Conservation (phyloP, 2,888 invertebrate species). For the Phortica okadai region DNA sequence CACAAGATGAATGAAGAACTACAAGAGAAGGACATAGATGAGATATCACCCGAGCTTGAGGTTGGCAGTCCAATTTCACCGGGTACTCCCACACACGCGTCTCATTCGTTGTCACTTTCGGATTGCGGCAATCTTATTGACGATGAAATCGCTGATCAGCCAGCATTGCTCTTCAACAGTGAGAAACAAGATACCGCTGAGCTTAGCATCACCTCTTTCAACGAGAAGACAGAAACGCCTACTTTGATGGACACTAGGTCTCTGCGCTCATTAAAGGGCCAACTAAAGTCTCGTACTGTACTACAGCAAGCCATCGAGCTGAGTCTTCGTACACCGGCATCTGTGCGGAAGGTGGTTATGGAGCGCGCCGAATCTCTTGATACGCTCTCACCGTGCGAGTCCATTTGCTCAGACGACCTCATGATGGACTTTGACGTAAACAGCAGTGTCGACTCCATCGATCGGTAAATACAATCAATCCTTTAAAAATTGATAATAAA, state of each 20-base stretch:
- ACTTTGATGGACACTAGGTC: conserved; percentile 75
- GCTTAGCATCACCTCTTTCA: conserved; percentile 61
- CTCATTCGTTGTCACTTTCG: conserved; percentile 87
- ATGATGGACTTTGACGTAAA: conserved; percentile 89
- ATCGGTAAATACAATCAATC: conserved; percentile 59
- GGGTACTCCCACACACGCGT: conserved; percentile 87
- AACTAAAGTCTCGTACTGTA: conserved; percentile 70
- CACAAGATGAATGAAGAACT: conserved; percentile 75
- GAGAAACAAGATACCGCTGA: conserved; percentile 73
- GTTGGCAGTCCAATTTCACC: conserved; percentile 80
- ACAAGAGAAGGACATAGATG: conserved; percentile 77
- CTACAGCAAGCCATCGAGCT: conserved; percentile 76
- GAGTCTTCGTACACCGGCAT: conserved; percentile 74
- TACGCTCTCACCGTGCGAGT: conserved; percentile 89
- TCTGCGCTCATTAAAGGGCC: conserved; percentile 68
- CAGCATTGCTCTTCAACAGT: conserved; percentile 87
- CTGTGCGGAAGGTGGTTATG: conserved; percentile 75
- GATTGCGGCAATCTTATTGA: conserved; percentile 87
- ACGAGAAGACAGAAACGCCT: conserved; percentile 77
- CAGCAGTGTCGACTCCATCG: conserved; percentile 76
- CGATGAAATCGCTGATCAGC: conserved; percentile 94
- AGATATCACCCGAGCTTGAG: conserved; percentile 76
- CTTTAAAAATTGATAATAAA: not conserved
- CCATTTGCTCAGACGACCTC: conserved; percentile 90
- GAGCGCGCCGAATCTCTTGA: conserved; percentile 85